Percentiles rank a stretch among this genome's conserved stretches.
Evolutionary conservation across 2,113 vertebrate genomes (phyloP).

Genomic region (Lynx canadensis): DNA sequence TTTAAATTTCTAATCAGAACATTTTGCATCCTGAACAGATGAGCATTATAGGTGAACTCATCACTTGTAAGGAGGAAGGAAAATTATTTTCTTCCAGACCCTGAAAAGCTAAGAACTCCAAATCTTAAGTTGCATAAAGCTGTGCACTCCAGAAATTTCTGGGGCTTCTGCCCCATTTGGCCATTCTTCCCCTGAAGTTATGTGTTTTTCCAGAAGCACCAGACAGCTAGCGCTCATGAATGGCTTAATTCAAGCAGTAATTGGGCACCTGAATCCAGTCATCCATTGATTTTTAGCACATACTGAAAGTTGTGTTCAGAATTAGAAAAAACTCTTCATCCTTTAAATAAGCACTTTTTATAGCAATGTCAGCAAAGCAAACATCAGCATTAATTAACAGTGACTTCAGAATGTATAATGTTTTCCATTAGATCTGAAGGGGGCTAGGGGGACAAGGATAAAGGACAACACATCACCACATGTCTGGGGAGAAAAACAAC

Average conservation of each 20-base stretch:
- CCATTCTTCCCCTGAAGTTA: neutral
- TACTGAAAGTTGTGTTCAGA: constrained; percentile 10
- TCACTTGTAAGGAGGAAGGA: neutral
- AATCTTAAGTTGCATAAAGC: neutral
- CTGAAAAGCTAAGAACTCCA: neutral
- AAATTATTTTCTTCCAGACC: neutral
- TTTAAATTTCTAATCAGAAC: constrained; percentile 4
- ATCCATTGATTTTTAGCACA: constrained; percentile 35
- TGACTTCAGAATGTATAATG: constrained; percentile 26
- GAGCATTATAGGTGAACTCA: neutral
- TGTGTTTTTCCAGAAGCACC: neutral
- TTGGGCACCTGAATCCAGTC: constrained; percentile 63
- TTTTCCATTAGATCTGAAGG: neutral
- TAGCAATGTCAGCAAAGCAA: constrained; percentile 65
- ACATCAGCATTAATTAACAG: constrained; percentile 66
- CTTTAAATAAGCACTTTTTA: constrained; percentile 55
- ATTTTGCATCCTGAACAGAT: neutral
- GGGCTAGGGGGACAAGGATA: neutral
- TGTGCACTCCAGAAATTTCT: neutral
- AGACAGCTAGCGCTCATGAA: constrained; percentile 14
- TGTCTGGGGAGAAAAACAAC: neutral
- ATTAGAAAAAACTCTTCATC: neutral
- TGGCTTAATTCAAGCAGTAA: constrained; percentile 20
- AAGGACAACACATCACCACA: neutral
- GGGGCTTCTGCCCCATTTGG: neutral